These are phyloP conservation scores for Leptosomus discolor DNA, from an alignment of 2,113 vertebrate genomes.

Conservation along the genomic window DNA sequence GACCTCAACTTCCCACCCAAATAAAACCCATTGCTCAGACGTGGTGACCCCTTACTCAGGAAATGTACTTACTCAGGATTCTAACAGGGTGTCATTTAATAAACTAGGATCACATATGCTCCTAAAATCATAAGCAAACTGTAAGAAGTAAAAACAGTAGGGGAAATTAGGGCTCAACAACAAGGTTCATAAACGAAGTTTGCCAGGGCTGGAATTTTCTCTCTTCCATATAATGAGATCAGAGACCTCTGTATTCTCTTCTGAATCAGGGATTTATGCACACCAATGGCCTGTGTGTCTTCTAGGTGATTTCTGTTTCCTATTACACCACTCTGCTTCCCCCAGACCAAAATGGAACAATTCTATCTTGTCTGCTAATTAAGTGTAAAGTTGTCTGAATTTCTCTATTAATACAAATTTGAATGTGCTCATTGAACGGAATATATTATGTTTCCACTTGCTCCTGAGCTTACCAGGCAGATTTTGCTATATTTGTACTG, in stretches of 20 bases:
- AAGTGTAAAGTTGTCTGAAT: background rate
- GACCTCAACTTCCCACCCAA: background rate
- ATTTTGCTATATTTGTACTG: background rate
- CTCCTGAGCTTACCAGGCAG: background rate
- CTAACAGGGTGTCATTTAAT: background rate
- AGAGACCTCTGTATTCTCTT: background rate
- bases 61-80: background rate
- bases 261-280: background rate
- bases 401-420: background rate
- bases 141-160: background rate
- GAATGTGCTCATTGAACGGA: background rate
- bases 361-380: constrained; percentile 14
- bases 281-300: background rate
- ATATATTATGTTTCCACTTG: background rate
- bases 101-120: background rate
- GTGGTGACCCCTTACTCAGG: background rate
- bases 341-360: background rate
- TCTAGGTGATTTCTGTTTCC: background rate
- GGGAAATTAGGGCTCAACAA: background rate
- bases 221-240: background rate
- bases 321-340: background rate
- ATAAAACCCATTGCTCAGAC: background rate
- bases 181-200: background rate
- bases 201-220: background rate
- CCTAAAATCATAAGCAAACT: background rate